phyloP scores from a whole-genome alignment of 2,113 vertebrate genomes.

The Ameiurus melas region DNA sequence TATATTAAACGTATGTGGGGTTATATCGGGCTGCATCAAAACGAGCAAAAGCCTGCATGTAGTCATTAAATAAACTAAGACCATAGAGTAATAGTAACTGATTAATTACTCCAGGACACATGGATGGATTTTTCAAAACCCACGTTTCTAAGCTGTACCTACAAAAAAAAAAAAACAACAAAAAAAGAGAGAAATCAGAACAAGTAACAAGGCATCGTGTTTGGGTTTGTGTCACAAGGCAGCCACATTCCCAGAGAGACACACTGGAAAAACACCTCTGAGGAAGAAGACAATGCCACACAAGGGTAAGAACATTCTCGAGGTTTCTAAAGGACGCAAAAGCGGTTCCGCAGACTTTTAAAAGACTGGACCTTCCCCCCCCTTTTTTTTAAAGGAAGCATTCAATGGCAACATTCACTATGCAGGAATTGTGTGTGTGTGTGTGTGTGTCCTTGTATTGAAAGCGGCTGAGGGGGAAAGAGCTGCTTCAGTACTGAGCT shows the following conservation, averaged over 20 bases:
- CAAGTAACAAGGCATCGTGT: constrained; percentile 32
- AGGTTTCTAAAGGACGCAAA: constrained; percentile 42
- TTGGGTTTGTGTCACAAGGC: constrained; percentile 32
- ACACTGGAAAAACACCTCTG: constrained; percentile 11
- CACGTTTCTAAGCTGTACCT: not conserved
- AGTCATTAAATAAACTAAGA: not conserved
- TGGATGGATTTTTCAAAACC: not conserved
- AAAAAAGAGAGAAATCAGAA: not conserved
- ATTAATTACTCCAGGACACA: not conserved
- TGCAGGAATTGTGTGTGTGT: constrained; percentile 30
- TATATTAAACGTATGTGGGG: not conserved
- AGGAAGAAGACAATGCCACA: constrained; percentile 33
- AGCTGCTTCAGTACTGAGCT: constrained; percentile 28
- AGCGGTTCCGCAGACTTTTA: constrained; percentile 37
- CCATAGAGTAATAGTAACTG: not conserved
- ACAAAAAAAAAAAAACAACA: not conserved
- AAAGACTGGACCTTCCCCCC: constrained; percentile 35
- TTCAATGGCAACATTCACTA: constrained; percentile 48
- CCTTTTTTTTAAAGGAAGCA: constrained; percentile 27
- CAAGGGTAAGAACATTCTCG: constrained; percentile 42
- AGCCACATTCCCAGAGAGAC: constrained; percentile 43
- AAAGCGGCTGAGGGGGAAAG: constrained; percentile 26
- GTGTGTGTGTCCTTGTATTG: constrained; percentile 37
- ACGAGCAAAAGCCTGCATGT: not conserved
- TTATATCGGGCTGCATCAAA: not conserved